Base-by-base conservation (phyloP, 1,140 invertebrate genomes). In the Delia radicum region DNA sequence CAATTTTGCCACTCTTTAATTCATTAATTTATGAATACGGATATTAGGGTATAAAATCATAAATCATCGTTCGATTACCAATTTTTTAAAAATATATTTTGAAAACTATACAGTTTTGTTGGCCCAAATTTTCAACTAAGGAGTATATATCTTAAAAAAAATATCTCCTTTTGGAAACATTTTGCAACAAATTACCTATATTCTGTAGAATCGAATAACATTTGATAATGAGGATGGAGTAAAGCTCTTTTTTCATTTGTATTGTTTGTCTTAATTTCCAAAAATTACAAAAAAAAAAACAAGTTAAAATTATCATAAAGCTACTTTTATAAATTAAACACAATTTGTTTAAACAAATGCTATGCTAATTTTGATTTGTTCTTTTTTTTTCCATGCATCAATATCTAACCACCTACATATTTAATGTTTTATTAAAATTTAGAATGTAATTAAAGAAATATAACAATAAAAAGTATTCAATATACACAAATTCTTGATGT, bases 331-430 rank as follows among this genome's bases (percentile, higher is more conserved):
- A 13, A 3, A 13, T 65, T 28, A 31, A 69, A 69, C 18, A 31
- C 29, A 33, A 69, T 33, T 33, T 33, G 18, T 69, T 69, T 69
- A 12, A 1, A 33, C 65, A 33, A 69, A 55, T 21, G 46, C 46
- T 55, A 21, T 21, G 46, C 46, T 55, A 55, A 69, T 69, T 69
- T 69, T 69, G 31, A 21, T 29, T 69, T 69, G 65, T 69, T 69
- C 21, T 69, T 69, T 69, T 69, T 29, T 69, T n/a, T n/a, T n/a
- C n/a, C n/a, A n/a, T 55, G 46, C 18, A 55, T 33, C 29, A 69
- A 33, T 69, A 69, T 69, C 65, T 69, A 69, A 69, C 65, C 65
- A 69, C 65, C 65, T 69, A n/a, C n/a, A n/a, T n/a, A 69, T 69
- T 33, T 69, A 55, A 55, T 55, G 24, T 55, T 55, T 55, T 55